Evolutionary conservation across 2,797 vertebrate species (phyloP), one percentile per base, ranked within the genome.

Genomic region (Gallinago nigripennis): DNA sequence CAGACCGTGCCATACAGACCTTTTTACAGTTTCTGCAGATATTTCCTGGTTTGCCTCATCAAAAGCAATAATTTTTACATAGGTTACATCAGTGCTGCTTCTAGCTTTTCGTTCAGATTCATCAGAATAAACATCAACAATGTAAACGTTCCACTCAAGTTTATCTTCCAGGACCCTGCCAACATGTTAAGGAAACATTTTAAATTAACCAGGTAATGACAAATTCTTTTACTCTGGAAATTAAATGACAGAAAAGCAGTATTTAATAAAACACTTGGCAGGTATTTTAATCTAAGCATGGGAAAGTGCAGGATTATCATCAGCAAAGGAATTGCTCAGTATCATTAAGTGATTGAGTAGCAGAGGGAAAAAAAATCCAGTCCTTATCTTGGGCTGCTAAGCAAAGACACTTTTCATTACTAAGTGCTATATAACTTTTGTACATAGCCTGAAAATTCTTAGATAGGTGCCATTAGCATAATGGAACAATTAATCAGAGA

Each of bases 121-220:
- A 6, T 50, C 64, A 4, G 93, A 71, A 31, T 90, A 94, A 63
- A 98, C 73, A 28, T 87, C 73, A 33, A 98, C 5, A 18, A 98
- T 16, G 8, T 87, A 95, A 8, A 98, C 71, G 0, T 80, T 97
- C 98, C 98, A 98, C 10, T 33, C 88, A 31, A 99, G 96, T 56
- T n/a, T 95, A 5, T 92, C 84, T 56, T 96, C 91, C 64, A 99
- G 64, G 79, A 98, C 94, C 20, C 98, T 98, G 96, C n/a, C 19
- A 41, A 14, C 64, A 41, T 8, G 33, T 28, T 30, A 85, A 94
- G 46, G 93, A 77, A 90, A 35, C 1, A 15, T 43, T 71, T 71
- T 75, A 54, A 50, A 61, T 76, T 66, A 87, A 31, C 35, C 39
- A 21, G 46, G 39, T 30, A 39, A 11, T 37, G 31, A 63, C 25